Conservation (phyloP, 2,113 vertebrate species). For the Perca flavescens region DNA sequence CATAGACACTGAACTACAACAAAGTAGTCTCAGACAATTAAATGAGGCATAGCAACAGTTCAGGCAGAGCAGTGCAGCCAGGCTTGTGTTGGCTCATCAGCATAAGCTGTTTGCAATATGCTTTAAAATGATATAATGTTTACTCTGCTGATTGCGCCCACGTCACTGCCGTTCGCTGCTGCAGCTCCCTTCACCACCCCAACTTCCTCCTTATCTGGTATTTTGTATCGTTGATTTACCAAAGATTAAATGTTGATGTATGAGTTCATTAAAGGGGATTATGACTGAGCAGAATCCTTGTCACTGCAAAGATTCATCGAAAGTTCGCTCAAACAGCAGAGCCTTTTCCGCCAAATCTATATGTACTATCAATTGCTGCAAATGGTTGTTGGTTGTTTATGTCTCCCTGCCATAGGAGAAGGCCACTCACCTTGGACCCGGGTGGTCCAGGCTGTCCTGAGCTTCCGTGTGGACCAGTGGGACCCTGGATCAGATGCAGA, state of each 20-base stretch:
- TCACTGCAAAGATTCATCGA: neutral
- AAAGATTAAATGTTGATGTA: neutral
- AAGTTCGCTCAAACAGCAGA: neutral
- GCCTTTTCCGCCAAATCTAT: neutral
- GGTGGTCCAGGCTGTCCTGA: slow-evolving; percentile 92
- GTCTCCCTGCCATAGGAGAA: neutral
- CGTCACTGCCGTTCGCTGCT: neutral
- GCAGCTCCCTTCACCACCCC: neutral
- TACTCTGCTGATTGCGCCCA: no score
- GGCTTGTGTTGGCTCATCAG: neutral
- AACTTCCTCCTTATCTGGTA: neutral
- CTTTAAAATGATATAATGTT: neutral
- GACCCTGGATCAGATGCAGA: slow-evolving; percentile 85
- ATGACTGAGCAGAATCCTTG: neutral
- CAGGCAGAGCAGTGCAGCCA: neutral
- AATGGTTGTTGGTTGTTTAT: neutral
- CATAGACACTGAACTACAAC: neutral
- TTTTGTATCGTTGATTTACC: neutral
- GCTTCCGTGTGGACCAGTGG: slow-evolving; percentile 92
- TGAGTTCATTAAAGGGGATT: neutral
- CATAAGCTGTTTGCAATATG: neutral
- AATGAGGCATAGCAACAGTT: neutral
- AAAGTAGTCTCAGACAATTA: neutral
- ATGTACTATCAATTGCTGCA: neutral
- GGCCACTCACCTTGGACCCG: slow-evolving; percentile 91